phyloP scores from a whole-genome alignment of 2,797 vertebrate genomes.

The Ceyx erithaca region DNA sequence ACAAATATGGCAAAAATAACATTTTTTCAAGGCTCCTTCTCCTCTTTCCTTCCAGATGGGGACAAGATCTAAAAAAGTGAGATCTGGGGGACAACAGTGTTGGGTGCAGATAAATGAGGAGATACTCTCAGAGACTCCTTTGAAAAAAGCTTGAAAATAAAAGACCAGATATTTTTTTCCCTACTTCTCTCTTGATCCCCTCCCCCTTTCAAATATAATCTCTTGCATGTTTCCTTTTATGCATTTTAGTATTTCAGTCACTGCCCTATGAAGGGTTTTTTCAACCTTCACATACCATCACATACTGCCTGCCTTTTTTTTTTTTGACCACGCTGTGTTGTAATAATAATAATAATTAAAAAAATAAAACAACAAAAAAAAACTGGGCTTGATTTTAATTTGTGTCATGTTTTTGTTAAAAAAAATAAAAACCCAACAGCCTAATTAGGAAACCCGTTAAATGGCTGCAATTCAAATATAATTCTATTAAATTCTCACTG shows the following conservation, averaged over 20 bases:
- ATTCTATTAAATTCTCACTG: conserved; percentile 88
- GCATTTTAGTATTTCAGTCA: background rate
- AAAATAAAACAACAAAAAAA: background rate
- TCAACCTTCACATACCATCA: conserved; percentile 38
- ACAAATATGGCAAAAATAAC: background rate
- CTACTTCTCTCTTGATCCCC: background rate
- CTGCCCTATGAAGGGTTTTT: background rate
- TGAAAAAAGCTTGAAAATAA: background rate
- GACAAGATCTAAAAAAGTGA: background rate
- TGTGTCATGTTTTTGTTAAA: conserved; percentile 78
- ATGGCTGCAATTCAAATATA: conserved; percentile 86
- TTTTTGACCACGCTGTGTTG: conserved; percentile 63
- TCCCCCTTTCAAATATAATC: background rate
- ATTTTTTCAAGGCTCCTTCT: background rate
- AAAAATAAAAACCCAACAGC: conserved; percentile 71
- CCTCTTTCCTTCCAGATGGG: background rate
- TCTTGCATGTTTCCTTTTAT: conserved; percentile 32
- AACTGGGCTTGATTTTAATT: conserved; percentile 79
- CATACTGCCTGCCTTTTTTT: conserved; percentile 54
- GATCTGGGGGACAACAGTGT: background rate
- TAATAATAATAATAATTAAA: conserved; percentile 69
- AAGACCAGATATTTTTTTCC: background rate
- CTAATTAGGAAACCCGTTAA: conserved; percentile 86
- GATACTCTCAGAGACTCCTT: background rate
- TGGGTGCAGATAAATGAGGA: background rate